A percentile compares a stretch with the other conserved stretches of the same genome.
These are phyloP conservation scores for Meriones unguiculatus DNA, from an alignment of 2,113 vertebrate genomes.

Conservation along the genomic window DNA sequence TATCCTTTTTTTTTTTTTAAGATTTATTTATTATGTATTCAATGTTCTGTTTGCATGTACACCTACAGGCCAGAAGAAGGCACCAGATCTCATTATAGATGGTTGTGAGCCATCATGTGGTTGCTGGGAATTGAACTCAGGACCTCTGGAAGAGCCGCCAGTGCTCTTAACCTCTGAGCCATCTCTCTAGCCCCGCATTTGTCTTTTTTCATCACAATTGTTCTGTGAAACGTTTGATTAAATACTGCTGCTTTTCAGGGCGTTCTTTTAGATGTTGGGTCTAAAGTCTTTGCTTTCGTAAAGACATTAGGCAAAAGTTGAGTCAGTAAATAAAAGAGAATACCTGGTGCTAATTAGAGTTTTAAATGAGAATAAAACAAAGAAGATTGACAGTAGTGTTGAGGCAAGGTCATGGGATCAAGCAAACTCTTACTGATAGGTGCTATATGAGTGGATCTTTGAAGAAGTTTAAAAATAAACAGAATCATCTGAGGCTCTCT, in stretches of 20 bases:
- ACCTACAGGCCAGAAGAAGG: too few relatives aligned
- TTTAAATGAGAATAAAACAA: constrained; percentile 52
- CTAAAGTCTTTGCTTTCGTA: not conserved
- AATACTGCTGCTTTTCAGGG: not conserved
- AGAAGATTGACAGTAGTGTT: not conserved
- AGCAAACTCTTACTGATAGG: not conserved
- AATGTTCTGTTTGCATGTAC: too few relatives aligned
- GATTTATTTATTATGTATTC: too few relatives aligned
- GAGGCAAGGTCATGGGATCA: not conserved
- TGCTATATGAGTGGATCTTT: not conserved
- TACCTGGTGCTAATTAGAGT: constrained; percentile 7
- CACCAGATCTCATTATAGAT: too few relatives aligned
- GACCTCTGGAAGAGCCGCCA: too few relatives aligned
- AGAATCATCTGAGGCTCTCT: not conserved
- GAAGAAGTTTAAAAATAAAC: not conserved
- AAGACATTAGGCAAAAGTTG: constrained; percentile 4
- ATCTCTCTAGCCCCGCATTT: too few relatives aligned
- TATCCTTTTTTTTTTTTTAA: not conserved
- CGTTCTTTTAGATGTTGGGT: not conserved
- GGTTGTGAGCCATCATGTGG: too few relatives aligned
- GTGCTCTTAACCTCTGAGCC: too few relatives aligned
- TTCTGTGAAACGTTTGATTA: not conserved
- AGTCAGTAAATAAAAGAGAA: constrained; percentile 40
- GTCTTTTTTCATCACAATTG: not conserved
- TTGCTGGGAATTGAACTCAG: too few relatives aligned